These are phyloP conservation scores for Nannospalax galili DNA, from an alignment of 2,113 vertebrate species.

Conservation along the genomic window DNA sequence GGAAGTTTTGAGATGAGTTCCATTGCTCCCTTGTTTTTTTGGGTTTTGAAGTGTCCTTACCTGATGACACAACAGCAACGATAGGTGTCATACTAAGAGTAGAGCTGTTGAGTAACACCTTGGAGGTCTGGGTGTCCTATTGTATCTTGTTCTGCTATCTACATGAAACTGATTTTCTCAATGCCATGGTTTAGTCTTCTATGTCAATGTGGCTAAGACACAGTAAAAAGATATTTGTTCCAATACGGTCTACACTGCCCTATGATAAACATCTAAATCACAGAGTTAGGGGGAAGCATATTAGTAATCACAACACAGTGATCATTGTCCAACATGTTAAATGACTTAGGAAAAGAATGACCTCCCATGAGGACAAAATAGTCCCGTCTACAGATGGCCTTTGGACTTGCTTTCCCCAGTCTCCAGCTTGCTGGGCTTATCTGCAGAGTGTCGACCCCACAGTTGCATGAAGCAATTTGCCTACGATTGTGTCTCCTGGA, in stretches of 20 bases:
- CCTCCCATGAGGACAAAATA: not conserved
- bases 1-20: not conserved
- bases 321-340: not conserved
- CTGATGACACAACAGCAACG: not conserved
- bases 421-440: not conserved
- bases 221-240: not conserved
- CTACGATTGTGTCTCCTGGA: not conserved
- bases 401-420: not conserved
- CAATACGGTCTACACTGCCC: no score
- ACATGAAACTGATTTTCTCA: not conserved
- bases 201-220: not conserved
- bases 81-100: not conserved
- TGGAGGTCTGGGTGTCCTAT: not conserved
- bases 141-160: not conserved
- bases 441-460: not conserved
- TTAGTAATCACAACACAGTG: rapidly evolving
- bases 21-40: not conserved
- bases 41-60: not conserved
- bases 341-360: not conserved
- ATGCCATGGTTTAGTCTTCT: not conserved
- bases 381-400: not conserved
- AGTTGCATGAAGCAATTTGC: not conserved
- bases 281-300: not conserved
- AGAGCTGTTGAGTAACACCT: not conserved
- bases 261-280: no score